Conservation (phyloP, 1,140 invertebrate species). For the Drosophila neocordata region DNA sequence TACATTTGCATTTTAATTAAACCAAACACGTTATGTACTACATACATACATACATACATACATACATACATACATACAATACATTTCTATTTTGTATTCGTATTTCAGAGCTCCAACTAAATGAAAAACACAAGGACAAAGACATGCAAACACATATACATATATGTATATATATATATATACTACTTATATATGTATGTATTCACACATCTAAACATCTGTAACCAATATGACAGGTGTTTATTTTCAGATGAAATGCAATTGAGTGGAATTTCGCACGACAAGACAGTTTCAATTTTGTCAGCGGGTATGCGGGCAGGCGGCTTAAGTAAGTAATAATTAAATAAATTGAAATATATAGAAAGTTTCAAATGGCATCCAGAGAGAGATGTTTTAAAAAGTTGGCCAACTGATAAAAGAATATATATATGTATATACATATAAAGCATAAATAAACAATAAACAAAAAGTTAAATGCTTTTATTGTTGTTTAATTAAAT, state of each 20-base stretch:
- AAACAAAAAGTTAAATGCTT: too few relatives aligned
- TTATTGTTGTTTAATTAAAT: too few relatives aligned
- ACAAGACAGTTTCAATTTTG: slow-evolving; percentile 40
- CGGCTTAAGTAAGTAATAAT: slow-evolving; percentile 41
- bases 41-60: neutral
- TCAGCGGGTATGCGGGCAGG: slow-evolving; percentile 34
- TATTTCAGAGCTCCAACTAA: neutral
- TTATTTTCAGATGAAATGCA: slow-evolving; percentile 54
- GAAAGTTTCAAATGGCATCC: neutral
- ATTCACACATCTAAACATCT: slow-evolving; percentile 2
- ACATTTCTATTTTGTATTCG: slow-evolving; percentile 4
- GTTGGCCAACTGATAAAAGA: neutral
- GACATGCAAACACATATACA: neutral
- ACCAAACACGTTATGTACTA: slow-evolving; percentile 27
- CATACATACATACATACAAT: neutral
- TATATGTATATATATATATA: neutral
- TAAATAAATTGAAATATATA: slow-evolving; percentile 45
- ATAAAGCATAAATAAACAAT: too few relatives aligned
- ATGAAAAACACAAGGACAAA: neutral
- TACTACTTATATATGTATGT: neutral
- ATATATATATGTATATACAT: too few relatives aligned
- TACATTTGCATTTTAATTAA: slow-evolving; percentile 44
- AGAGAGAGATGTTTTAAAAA: neutral
- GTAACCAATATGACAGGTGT: slow-evolving; percentile 51
- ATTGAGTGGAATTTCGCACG: slow-evolving; percentile 43